Evolutionary conservation across 2,888 invertebrate genomes (phyloP).

Genomic region (Pandemis cinnamomeana): DNA sequence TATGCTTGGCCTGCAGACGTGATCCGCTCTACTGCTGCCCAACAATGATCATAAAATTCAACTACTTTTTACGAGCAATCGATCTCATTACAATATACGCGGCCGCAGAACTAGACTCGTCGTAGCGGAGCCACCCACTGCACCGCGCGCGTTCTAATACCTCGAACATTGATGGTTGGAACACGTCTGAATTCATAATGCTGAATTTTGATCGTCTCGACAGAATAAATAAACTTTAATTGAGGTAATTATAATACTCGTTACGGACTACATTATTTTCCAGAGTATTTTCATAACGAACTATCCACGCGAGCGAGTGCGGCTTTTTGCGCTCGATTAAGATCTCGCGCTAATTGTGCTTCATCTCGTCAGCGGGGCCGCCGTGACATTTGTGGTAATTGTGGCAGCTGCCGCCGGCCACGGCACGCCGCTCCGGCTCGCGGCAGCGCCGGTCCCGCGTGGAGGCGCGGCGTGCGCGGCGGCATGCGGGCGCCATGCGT

Average conservation of each 20-base stretch:
- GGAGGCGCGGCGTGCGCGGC: not conserved
- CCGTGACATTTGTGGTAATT: slow-evolving; percentile 37
- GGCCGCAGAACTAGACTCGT: not conserved
- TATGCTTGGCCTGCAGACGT: slow-evolving; percentile 24
- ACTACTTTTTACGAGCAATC: slow-evolving; percentile 24
- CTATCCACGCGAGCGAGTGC: slow-evolving; percentile 20
- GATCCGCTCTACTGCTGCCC: slow-evolving; percentile 13
- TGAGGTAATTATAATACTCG: slow-evolving; percentile 32
- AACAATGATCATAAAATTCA: slow-evolving; percentile 26
- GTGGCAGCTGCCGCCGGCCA: slow-evolving; percentile 37
- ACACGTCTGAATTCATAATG: slow-evolving; percentile 32
- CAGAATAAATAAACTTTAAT: slow-evolving; percentile 32
- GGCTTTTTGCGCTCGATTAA: slow-evolving; percentile 37
- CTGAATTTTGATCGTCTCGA: slow-evolving; percentile 33
- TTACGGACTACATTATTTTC: slow-evolving; percentile 31
- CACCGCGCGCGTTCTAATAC: slow-evolving; percentile 18
- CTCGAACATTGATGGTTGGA: slow-evolving; percentile 25
- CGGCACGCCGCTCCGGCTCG: slow-evolving; percentile 23
- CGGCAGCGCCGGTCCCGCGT: not conserved
- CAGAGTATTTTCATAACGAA: slow-evolving; percentile 36
- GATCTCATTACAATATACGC: slow-evolving; percentile 27
- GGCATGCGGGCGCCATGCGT: slow-evolving; percentile 24
- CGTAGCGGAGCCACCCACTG: slow-evolving; percentile 11
- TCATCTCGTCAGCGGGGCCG: slow-evolving; percentile 26
- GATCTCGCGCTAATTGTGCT: slow-evolving; percentile 34